Evolutionary conservation across 2,888 invertebrate species (phyloP).

Genomic region (Campoletis raptor): DNA sequence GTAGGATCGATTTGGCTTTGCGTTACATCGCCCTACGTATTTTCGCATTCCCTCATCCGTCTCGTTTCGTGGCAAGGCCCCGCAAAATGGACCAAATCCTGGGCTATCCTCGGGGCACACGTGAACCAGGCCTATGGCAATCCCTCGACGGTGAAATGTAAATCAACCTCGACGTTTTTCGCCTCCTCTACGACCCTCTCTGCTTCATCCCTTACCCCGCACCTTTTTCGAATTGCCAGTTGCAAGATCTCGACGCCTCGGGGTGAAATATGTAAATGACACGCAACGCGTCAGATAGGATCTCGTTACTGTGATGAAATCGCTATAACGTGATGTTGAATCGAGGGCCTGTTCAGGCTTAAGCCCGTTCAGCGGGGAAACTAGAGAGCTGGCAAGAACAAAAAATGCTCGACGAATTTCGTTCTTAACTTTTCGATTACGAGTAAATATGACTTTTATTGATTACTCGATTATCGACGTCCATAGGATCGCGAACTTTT

Average conservation of each 20-base stretch:
- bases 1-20: slow-evolving; percentile 58
- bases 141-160: slow-evolving; percentile 75
- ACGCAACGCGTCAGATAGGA: slow-evolving; percentile 79
- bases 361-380: not conserved
- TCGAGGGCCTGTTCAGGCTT: slow-evolving; percentile 13
- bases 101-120: slow-evolving; percentile 67
- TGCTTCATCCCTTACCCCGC: slow-evolving; percentile 65
- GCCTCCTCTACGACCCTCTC: slow-evolving; percentile 18
- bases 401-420: not conserved
- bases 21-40: slow-evolving; percentile 22
- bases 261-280: slow-evolving; percentile 83
- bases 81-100: slow-evolving; percentile 50
- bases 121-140: slow-evolving; percentile 28
- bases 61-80: slow-evolving; percentile 28
- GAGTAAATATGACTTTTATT: slow-evolving; percentile 4
- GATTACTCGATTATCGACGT: not conserved
- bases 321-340: slow-evolving; percentile 53
- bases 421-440: not conserved
- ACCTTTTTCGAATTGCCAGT: slow-evolving; percentile 73
- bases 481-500: not conserved
- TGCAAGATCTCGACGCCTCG: slow-evolving; percentile 78
- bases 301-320: slow-evolving; percentile 76
- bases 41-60: slow-evolving; percentile 20
- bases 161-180: slow-evolving; percentile 72
- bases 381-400: not conserved